These are phyloP conservation scores for Platycnemis pennipes DNA, from an alignment of 2,888 invertebrate species.

Conservation along the genomic window DNA sequence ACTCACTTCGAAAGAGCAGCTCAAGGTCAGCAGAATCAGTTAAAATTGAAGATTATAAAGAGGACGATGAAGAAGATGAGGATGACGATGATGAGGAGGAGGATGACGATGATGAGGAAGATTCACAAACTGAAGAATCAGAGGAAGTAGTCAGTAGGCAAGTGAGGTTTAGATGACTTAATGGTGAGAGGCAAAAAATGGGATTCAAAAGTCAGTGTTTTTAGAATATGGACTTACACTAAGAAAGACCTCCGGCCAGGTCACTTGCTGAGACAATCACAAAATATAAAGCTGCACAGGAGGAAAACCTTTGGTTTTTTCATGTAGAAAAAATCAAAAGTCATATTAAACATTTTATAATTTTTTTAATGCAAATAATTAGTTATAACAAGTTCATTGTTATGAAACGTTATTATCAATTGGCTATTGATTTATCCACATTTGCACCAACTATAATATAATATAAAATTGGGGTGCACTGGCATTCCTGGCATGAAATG, in stretches of 20 bases:
- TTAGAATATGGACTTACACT: not conserved
- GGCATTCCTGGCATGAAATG: not conserved
- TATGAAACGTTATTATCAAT: constrained; percentile 28
- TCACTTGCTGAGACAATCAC: not conserved
- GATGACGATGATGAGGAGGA: constrained; percentile 9
- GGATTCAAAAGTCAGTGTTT: not conserved
- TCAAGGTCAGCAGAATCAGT: constrained; percentile 77
- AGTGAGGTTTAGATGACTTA: constrained; percentile 34
- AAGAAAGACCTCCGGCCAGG: not conserved
- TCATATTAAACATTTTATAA: not conserved
- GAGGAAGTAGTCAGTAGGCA: constrained; percentile 43
- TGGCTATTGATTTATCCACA: not conserved
- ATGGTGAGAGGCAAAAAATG: not conserved
- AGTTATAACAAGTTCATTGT: constrained; percentile 47
- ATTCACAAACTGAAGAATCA: constrained; percentile 52
- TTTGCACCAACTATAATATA: constrained; percentile 3
- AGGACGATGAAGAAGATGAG: constrained; percentile 72
- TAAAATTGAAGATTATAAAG: constrained; percentile 77
- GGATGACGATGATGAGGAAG: constrained; percentile 48
- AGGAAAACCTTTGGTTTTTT: not conserved
- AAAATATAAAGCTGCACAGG: not conserved
- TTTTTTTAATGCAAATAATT: constrained; percentile 37
- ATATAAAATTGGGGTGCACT: constrained; percentile 48
- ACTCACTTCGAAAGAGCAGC: constrained; percentile 76
- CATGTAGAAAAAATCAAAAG: not conserved